These are phyloP conservation scores for Xiphophorus couchianus DNA, from an alignment of 2,113 vertebrate species.

Conservation along the genomic window DNA sequence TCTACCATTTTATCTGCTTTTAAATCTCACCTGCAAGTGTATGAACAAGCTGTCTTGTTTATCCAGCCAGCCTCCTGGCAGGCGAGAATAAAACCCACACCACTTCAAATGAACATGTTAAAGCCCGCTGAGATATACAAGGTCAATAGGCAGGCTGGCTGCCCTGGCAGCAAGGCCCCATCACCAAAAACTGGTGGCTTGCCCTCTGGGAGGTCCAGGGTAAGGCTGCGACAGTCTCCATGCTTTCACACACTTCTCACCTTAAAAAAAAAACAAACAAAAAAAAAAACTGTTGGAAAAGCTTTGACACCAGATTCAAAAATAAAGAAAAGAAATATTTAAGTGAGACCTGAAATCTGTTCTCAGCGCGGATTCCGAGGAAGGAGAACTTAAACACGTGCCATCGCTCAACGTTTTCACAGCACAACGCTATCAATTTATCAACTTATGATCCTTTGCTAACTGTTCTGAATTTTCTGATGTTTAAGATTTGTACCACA, in stretches of 20 bases:
- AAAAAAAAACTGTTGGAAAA: slow-evolving; percentile 30
- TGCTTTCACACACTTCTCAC: slow-evolving; percentile 68
- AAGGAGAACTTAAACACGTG: not conserved
- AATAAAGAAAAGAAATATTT: slow-evolving; percentile 3
- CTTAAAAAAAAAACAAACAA: slow-evolving; percentile 28
- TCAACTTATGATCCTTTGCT: no score
- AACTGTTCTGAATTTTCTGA: no score
- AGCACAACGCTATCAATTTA: no score
- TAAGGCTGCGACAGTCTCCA: slow-evolving; percentile 49
- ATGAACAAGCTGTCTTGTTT: slow-evolving; percentile 30
- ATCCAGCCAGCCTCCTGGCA: slow-evolving; percentile 34
- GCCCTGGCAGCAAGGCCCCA: slow-evolving; percentile 26
- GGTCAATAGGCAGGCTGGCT: slow-evolving; percentile 48
- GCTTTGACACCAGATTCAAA: slow-evolving; percentile 9
- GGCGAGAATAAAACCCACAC: slow-evolving; percentile 34
- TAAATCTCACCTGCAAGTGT: slow-evolving; percentile 14
- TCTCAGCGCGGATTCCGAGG: not conserved
- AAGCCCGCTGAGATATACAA: slow-evolving; percentile 36
- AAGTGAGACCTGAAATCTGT: slow-evolving; percentile 2
- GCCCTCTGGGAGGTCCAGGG: slow-evolving; percentile 62
- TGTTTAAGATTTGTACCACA: no score
- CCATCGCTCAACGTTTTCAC: no score
- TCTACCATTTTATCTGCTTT: slow-evolving; percentile 25
- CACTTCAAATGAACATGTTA: slow-evolving; percentile 48
- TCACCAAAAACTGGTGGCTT: slow-evolving; percentile 4